These are phyloP conservation scores for Nicator chloris DNA, from an alignment of 2,113 vertebrate species.

Conservation along the genomic window DNA sequence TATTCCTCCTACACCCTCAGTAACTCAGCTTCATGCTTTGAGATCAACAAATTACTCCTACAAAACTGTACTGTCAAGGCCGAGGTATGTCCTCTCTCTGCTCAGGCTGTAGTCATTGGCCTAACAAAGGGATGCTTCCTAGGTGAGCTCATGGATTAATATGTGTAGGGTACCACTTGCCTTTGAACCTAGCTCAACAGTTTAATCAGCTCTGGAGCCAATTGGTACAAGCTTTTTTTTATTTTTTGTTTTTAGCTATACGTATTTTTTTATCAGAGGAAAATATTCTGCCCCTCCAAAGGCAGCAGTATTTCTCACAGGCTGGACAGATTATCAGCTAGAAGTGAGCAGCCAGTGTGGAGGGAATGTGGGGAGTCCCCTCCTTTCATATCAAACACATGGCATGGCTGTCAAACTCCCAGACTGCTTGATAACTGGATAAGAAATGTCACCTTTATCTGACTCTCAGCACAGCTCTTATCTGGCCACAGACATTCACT, in stretches of 20 bases:
- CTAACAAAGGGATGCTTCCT: not conserved
- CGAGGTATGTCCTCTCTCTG: not conserved
- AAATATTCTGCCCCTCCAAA: not conserved
- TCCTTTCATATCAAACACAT: not conserved
- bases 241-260: not conserved
- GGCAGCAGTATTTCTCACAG: not conserved
- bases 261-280: not conserved
- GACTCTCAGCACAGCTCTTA: not conserved
- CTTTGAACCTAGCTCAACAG: not conserved
- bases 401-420: not conserved
- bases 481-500: not conserved
- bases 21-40: not conserved
- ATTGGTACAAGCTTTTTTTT: not conserved
- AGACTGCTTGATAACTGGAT: not conserved
- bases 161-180: not conserved
- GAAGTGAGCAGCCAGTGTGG: not conserved
- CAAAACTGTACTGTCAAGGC: not conserved
- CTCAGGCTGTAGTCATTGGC: not conserved
- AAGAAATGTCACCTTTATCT: not conserved
- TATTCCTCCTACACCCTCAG: conserved; percentile 44
- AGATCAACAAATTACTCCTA: conserved; percentile 7
- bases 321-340: not conserved
- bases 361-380: not conserved
- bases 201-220: not conserved
- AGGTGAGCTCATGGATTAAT: not conserved